Base-by-base conservation (phyloP, 1,140 invertebrate genomes). In the Caenorhabditis brenneri region DNA sequence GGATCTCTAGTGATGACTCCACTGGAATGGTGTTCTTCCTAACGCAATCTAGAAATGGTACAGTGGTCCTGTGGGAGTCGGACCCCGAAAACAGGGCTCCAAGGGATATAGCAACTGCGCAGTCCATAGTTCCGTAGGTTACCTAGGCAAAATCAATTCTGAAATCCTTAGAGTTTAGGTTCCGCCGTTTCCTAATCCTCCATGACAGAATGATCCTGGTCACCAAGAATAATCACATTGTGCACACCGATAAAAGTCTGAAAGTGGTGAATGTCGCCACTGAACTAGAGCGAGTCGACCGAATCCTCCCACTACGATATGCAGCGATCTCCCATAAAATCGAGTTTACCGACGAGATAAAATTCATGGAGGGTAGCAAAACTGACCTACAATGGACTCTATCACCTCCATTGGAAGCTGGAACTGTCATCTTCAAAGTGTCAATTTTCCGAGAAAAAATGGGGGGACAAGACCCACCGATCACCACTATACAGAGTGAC, bases 381-480 rank as follows among this genome's bases (percentile, higher is more conserved):
- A 39, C 78, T 24, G 22, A 79, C 51, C 48, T 78, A 65, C 29
- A 80, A 24, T 80, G 39, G 49, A 33, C 29, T 0, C n/a, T 42
- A 60, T 81, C 80, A 19, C 33, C 46, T n/a, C 49, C 36, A 3
- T 24, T 39, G 29, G 42, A 82, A 58, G 42, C 49, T 58, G 39
- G 29, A 16, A 49, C 58, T 78, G 60, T 78, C 10, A n/a, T 86
- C 69, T 42, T 29, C 39, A 58, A 88, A 80, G 60, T 89, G 15
- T 80, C 88, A 24, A 79, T 90, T n/a, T 90, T 79, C 74, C 87
- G 82, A n/a, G 89, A 89, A 33, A 74, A 84, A 27, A 86, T 91
- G 39, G 87, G 85, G 15, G 89, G 86, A 0, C 88, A 91, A 29
- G 79, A 85, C 24, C 86, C 79, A 24, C 55, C 86, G n/a, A 84